These are phyloP conservation scores for Trichopria drosophilae DNA, from an alignment of 2,888 invertebrate genomes.

Conservation along the genomic window DNA sequence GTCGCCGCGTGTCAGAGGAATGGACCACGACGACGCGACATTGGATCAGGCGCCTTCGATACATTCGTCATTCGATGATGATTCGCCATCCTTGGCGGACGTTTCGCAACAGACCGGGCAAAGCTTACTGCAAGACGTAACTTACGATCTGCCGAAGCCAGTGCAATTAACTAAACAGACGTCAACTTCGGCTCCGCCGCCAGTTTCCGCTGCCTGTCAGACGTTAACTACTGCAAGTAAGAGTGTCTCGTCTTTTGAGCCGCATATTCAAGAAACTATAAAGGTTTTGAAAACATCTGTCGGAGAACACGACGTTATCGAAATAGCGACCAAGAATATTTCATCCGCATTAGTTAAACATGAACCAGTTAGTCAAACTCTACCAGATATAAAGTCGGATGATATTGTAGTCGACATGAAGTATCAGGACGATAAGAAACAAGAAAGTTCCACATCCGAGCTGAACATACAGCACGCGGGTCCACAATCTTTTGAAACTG, in stretches of 20 bases:
- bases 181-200: conserved; percentile 46
- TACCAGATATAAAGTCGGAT: conserved; percentile 53
- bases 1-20: conserved; percentile 36
- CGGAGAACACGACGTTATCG: conserved; percentile 55
- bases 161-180: conserved; percentile 48
- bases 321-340: conserved; percentile 55
- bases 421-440: conserved; percentile 64
- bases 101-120: conserved; percentile 55
- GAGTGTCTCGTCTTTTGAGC: conserved; percentile 5
- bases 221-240: conserved; percentile 37
- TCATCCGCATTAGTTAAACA: conserved; percentile 29
- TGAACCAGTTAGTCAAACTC: conserved; percentile 32
- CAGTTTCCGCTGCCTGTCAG: conserved; percentile 42
- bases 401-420: conserved; percentile 74
- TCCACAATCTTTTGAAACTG: conserved; percentile 79
- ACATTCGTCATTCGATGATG: conserved; percentile 44
- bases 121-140: conserved; percentile 46
- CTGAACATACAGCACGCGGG: conserved; percentile 72
- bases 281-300: conserved; percentile 51
- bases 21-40: conserved; percentile 47
- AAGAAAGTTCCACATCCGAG: conserved; percentile 65
- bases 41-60: conserved; percentile 52
- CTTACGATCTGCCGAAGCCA: conserved; percentile 40
- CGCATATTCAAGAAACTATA: conserved; percentile 49
- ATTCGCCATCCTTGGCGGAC: conserved; percentile 50